Percentiles rank a stretch among this genome's conserved stretches.
Conservation (phyloP, 2,113 vertebrate genomes). For the Planiliza haematocheilus region DNA sequence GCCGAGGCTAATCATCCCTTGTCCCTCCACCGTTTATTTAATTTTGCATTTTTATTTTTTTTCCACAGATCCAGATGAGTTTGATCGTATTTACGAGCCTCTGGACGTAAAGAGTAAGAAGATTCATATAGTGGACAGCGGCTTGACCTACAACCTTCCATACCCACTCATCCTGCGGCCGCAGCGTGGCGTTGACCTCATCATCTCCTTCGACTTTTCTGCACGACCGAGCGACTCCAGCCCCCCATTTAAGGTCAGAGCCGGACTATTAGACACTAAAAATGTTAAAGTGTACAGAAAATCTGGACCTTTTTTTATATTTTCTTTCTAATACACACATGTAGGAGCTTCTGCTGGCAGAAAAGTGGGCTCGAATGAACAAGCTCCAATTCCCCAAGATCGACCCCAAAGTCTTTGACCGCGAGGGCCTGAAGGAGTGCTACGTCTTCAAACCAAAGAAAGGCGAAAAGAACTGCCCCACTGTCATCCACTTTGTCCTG, state of each 20-base stretch:
- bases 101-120: constrained; percentile 98
- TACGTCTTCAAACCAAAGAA: constrained; percentile 96
- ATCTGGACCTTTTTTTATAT: not conserved
- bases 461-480: constrained; percentile 93
- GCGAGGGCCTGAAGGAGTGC: constrained; percentile 96
- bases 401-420: constrained; percentile 96
- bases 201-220: constrained; percentile 98
- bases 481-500: constrained; percentile 96
- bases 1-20: too few species aligned
- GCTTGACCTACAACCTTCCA: constrained; percentile 95
- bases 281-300: not conserved
- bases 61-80: constrained; percentile 93
- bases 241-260: constrained; percentile 94
- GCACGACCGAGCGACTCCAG: constrained; percentile 95
- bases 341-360: constrained; percentile 95
- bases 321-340: not conserved
- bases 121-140: constrained; percentile 97
- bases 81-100: constrained; percentile 96
- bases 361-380: constrained; percentile 99
- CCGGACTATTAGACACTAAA: not conserved
- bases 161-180: constrained; percentile 93
- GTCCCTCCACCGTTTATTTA: not conserved
- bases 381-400: constrained; percentile 98
- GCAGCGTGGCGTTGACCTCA: constrained; percentile 92
- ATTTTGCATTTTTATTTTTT: not conserved